Percentiles rank a stretch among this genome's conserved stretches.
These are phyloP conservation scores for Ochropleura plecta DNA, from an alignment of 2,888 invertebrate genomes.

Conservation along the genomic window DNA sequence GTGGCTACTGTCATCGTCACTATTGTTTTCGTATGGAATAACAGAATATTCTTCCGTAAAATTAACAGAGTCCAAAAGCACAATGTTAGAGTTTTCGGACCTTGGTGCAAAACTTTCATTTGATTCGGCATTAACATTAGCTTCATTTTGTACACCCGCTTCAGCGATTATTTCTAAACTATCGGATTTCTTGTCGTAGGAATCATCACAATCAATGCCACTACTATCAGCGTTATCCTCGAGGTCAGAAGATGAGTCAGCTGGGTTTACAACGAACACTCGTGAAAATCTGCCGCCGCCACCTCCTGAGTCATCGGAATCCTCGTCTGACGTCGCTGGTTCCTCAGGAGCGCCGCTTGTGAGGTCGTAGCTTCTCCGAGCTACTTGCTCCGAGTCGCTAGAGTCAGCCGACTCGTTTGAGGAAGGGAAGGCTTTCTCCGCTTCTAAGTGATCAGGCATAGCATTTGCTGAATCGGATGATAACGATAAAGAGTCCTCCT, in stretches of 20 bases:
- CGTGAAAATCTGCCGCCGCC: constrained; percentile 91
- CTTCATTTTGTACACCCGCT: constrained; percentile 76
- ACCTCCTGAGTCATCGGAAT: constrained; percentile 90
- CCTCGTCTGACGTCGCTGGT: constrained; percentile 87
- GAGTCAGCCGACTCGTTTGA: constrained; percentile 89
- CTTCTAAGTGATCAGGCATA: constrained; percentile 86
- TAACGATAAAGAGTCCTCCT: constrained; percentile 80
- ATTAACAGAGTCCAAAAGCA: constrained; percentile 82
- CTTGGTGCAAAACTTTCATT: constrained; percentile 73
- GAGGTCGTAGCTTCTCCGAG: constrained; percentile 85
- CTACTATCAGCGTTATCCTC: constrained; percentile 91
- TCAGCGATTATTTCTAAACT: constrained; percentile 84
- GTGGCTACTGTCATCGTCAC: constrained; percentile 75
- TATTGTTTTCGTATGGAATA: constrained; percentile 76
- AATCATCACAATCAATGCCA: constrained; percentile 92
- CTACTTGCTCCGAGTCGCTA: constrained; percentile 85
- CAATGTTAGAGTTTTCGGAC: constrained; percentile 76
- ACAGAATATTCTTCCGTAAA: constrained; percentile 82
- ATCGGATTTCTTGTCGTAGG: constrained; percentile 89
- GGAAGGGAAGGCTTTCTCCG: constrained; percentile 90
- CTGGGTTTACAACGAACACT: constrained; percentile 93
- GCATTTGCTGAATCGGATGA: constrained; percentile 79
- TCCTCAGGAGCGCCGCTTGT: constrained; percentile 86
- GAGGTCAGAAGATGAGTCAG: constrained; percentile 91
- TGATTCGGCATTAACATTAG: constrained; percentile 72